Percentiles rank a stretch among this genome's conserved stretches.
These are phyloP conservation scores for Cataglyphis rosenhaueri DNA, from an alignment of 2,888 invertebrate species.

Conservation along the genomic window DNA sequence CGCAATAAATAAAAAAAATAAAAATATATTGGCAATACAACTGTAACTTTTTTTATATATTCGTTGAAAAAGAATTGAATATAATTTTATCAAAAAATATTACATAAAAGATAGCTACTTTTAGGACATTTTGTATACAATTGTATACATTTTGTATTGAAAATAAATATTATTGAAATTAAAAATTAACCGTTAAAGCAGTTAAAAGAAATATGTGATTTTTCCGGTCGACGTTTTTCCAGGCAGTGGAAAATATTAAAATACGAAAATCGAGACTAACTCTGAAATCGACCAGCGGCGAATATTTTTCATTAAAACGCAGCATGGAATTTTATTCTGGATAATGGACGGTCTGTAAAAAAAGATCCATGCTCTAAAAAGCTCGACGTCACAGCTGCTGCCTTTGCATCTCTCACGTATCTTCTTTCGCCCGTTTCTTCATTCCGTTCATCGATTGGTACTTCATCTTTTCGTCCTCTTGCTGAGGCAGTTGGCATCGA, in stretches of 20 bases:
- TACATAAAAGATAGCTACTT: background rate
- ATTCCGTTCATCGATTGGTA: conserved; percentile 31
- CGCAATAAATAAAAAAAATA: background rate
- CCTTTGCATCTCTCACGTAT: conserved; percentile 30
- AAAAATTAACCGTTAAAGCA: conserved; percentile 19
- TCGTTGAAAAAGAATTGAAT: background rate
- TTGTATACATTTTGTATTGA: no score
- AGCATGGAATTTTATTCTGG: background rate
- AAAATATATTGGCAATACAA: background rate
- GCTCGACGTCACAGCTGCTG: conserved; percentile 28
- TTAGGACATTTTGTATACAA: background rate
- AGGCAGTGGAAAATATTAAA: conserved; percentile 15
- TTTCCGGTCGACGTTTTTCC: conserved; percentile 10
- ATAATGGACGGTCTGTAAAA: conserved; percentile 9
- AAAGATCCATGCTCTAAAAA: conserved; percentile 23
- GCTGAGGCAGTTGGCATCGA: conserved; percentile 13
- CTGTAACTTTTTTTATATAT: background rate
- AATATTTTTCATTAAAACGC: conserved; percentile 46
- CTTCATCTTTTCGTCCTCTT: conserved; percentile 32
- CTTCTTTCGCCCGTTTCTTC: conserved; percentile 29
- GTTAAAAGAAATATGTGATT: conserved; percentile 20
- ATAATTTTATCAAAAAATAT: background rate
- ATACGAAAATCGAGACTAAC: conserved; percentile 9
- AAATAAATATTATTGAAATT: conserved; percentile 17
- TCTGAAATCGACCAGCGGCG: background rate